Evolutionary conservation across 2,888 invertebrate species (phyloP), one percentile per base, ranked within the genome.

Genomic region (Eupithecia abbreviata): DNA sequence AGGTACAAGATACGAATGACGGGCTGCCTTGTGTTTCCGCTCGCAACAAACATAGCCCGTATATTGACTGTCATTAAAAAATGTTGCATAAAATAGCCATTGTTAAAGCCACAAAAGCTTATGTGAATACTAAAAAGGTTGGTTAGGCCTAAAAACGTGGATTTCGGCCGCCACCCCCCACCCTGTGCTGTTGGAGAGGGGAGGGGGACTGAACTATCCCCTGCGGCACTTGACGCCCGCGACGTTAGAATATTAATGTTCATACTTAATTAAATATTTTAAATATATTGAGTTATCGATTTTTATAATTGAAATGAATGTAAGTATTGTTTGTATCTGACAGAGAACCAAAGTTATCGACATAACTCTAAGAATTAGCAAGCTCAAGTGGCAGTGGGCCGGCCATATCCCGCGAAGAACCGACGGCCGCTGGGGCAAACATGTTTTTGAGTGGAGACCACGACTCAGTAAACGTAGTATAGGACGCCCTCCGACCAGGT

Each of bases 81-180:
- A 4, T 45, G 5, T 69, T 49, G 45, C 66, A 62, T 76, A 76
- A 82, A 84, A 85, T 82, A 88, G 84, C 85, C 80, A 82, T 83
- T 84, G 84, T 89, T 89, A 85, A 87, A 85, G 84, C 85, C 87
- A 85, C 88, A 88, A 87, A 87, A 87, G 88, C 88, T 80, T 85
- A 90, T 89, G 89, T 89, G 91, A 86, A 89, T 91, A 87, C 92
- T 92, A 92, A 93, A 93, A 93, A 92, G 91, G 88, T 88, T 85
- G 86, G 91, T 91, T 88, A 93, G 93, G 93, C 94, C 93, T 93
- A 93, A 94, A 94, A 94, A 94, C 91, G 91, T 86, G 90, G 83
- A 90, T 92, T 92, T 91, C 89, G 84, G 87, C 88, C 88, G 89
- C 89, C 89, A 88, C 88, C 85, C 79, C 83, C 87, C 85, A 82